These are phyloP conservation scores for Syritta pipiens DNA, from an alignment of 2,888 invertebrate species.

Conservation along the genomic window DNA sequence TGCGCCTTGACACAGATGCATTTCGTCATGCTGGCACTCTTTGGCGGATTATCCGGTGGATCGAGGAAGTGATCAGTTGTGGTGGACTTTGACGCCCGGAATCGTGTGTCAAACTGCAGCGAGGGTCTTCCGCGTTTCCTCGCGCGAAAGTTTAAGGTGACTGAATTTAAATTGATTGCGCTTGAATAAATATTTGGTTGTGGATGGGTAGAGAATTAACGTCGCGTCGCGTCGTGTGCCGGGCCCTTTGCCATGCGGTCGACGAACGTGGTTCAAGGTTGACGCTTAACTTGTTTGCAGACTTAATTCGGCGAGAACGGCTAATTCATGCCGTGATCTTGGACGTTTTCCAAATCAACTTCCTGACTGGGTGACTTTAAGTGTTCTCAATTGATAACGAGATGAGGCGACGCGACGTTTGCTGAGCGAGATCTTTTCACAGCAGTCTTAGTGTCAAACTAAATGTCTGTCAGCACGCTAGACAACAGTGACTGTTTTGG, in stretches of 20 bases:
- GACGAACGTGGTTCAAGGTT: background rate
- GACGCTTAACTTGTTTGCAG: conserved; percentile 47
- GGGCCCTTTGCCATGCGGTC: conserved; percentile 7
- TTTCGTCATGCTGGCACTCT: conserved; percentile 8
- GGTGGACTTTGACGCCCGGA: conserved; percentile 29
- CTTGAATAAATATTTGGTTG: conserved; percentile 18
- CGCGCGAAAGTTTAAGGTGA: conserved; percentile 47
- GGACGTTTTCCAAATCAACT: conserved; percentile 28
- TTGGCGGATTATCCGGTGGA: background rate
- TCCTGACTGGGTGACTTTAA: conserved; percentile 1
- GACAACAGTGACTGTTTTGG: too few relatives aligned
- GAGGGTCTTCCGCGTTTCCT: conserved; percentile 7
- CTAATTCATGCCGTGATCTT: conserved; percentile 28
- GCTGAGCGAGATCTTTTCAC: too few relatives aligned
- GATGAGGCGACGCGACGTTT: too few relatives aligned
- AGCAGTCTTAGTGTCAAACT: too few relatives aligned
- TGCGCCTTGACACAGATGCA: conserved; percentile 35
- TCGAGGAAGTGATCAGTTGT: conserved; percentile 21
- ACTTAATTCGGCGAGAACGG: conserved; percentile 37
- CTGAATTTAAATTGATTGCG: conserved; percentile 18
- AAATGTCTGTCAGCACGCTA: too few relatives aligned
- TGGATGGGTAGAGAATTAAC: background rate
- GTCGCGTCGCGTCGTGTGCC: background rate
- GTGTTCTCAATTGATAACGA: too few relatives aligned
- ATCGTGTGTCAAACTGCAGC: conserved; percentile 21